Percentiles rank a stretch among this genome's conserved stretches.
These are phyloP conservation scores for Otis tarda DNA, from an alignment of 2,113 vertebrate species.

Conservation along the genomic window DNA sequence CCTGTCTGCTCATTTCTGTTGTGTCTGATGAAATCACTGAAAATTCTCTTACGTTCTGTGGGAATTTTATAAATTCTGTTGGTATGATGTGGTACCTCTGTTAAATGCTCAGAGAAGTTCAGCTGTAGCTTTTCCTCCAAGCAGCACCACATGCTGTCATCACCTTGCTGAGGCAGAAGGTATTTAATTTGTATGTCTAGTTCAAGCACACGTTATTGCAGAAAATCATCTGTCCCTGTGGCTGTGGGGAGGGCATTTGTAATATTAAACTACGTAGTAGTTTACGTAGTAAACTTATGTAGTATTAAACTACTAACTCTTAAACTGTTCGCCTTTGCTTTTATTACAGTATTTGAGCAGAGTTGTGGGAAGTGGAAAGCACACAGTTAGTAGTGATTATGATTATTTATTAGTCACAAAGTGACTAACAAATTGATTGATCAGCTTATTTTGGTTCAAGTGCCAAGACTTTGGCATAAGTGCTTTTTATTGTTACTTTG, in stretches of 20 bases:
- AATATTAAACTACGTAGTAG: too few relatives aligned
- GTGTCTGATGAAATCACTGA: background rate
- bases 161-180: background rate
- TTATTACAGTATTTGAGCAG: background rate
- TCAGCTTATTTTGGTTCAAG: background rate
- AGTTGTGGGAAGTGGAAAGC: background rate
- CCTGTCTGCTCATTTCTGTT: background rate
- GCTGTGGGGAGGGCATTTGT: background rate
- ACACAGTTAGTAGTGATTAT: background rate
- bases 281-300: too few relatives aligned
- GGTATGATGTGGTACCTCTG: background rate
- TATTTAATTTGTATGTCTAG: background rate
- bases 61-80: background rate
- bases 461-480: background rate
- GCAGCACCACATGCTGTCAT: background rate
- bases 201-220: background rate
- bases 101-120: background rate
- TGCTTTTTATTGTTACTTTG: background rate
- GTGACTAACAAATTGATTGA: background rate
- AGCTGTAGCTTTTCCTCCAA: background rate
- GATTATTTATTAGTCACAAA: background rate
- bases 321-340: accelerated
- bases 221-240: background rate
- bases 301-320: too few relatives aligned
- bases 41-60: background rate